Evolutionary conservation across 1,140 invertebrate genomes (phyloP), one percentile per base, ranked within the genome.

Genomic region (Diprion similis): DNA sequence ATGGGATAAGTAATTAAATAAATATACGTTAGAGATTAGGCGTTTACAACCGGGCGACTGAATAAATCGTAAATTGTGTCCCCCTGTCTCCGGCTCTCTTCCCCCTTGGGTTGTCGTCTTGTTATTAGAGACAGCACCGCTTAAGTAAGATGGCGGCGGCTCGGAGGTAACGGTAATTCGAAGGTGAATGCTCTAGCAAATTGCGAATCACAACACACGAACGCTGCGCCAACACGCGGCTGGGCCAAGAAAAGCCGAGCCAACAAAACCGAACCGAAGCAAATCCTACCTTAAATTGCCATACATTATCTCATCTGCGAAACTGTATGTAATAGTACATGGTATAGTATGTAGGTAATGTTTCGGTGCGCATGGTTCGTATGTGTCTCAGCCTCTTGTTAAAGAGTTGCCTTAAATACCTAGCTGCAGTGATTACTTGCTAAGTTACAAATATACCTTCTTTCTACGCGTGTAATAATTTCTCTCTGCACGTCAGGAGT

Each of bases 181-280:
- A 84, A 84, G 82, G 83, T 84, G 83, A 84, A 84, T 83, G 83
- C 82, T 83, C 83, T 76, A 77, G 79, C 77, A 79, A 80, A 81
- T 81, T 80, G 81, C 81, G 80, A 83, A 84, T 79, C 75, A 79
- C 77, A 77, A 79, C 81, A 79, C 73, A 79, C 24, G 65, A 73
- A 75, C 76, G 70, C 68, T 48, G 59, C 45, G 75, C 78, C 17
- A 68, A 68, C 66, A 45, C 66, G 0, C 51, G 51, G 51, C 51
- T 59, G 51, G 51, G 51, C 51, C 51, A 59, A 37, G 24, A 37
- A 37, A 37, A 59, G 51, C 51, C 51, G 51, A 59, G 51, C 51
- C 51, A 17, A 59, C 51, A 37, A 37, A 37, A 37, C 24, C 24
- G 24, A 37, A 37, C 24, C 24, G 24, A 37, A 37, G 6, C 51